Evolutionary conservation across 2,888 invertebrate species (phyloP).

Genomic region (Platynereis dumerilii): DNA sequence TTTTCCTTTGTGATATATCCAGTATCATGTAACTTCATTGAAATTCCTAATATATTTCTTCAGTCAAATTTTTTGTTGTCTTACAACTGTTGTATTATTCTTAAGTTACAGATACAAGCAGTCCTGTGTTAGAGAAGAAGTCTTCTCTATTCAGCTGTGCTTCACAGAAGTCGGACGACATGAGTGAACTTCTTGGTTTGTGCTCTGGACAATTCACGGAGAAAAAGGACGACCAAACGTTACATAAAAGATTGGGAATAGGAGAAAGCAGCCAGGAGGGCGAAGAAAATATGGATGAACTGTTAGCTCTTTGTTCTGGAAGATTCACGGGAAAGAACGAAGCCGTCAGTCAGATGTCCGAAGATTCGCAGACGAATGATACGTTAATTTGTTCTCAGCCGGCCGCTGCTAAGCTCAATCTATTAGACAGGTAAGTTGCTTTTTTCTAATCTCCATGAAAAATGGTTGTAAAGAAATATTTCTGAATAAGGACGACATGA

Average conservation of each 20-base stretch:
- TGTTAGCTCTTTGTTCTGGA: conserved; percentile 68
- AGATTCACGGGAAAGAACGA: conserved; percentile 60
- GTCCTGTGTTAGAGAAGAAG: neutral
- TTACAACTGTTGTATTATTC: too few species aligned
- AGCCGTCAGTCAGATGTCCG: neutral
- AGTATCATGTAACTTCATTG: too few species aligned
- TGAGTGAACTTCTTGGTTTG: conserved; percentile 21
- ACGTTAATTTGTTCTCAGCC: conserved; percentile 16
- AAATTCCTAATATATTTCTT: too few species aligned
- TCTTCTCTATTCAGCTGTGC: neutral
- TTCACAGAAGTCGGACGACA: conserved; percentile 8
- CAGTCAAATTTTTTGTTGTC: too few species aligned
- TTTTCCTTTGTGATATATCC: too few species aligned
- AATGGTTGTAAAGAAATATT: too few species aligned
- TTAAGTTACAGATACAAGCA: neutral
- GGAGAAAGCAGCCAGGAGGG: neutral
- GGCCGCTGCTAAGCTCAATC: conserved; percentile 9
- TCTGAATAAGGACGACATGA: too few species aligned
- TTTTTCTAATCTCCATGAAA: neutral
- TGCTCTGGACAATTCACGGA: conserved; percentile 24
- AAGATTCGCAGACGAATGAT: neutral
- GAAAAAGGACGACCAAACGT: neutral
- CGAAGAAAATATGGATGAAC: conserved; percentile 41
- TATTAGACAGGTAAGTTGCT: neutral
- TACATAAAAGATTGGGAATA: neutral